Base-by-base conservation (phyloP, 2,888 invertebrate species). In the Automeris io region DNA sequence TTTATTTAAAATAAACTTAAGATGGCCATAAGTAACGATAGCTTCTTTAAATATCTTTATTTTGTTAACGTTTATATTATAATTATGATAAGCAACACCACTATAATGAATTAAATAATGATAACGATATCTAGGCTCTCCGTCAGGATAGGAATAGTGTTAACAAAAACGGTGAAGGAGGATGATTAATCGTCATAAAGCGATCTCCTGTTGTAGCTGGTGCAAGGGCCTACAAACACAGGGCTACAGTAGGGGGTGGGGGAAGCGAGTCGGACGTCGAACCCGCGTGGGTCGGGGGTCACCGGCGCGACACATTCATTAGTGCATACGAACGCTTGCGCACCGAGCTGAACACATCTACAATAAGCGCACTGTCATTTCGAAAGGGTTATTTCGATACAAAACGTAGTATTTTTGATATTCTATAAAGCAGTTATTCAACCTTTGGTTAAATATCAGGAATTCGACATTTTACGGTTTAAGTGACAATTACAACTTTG, bases 201-300 rank as follows among this genome's bases (percentile, higher is more conserved):
- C 51, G 57, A 73, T 71, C 70, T 66, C 65, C 49, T 48, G 52
- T 58, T 49, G 64, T n/a, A n/a, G n/a, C n/a, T 69, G 65, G 66
- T 40, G 46, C 49, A 54, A 59, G 62, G 61, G 61, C 46, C 45
- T 40, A n/a, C n/a, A n/a, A 33, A 33, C 24, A 41, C 32, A 34
- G 40, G 43, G 46, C 32, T 23, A 25, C 41, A 41, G 53, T 46
- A 42, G 49, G 39, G n/a, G 56, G 36, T 57, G 50, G 62, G 53
- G 60, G 52, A 55, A 44, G 49, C 51, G 39, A 53, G 48, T 45
- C 72, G 83, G 77, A 52, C 86, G 57, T 73, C 77, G 83, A 85
- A 75, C 85, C 65, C 71, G 77, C 74, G 80, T 77, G 80, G 83
- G 85, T 85, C 86, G 81, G 64, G 81, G 86, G 86, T 85, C 82